Evolutionary conservation across 1,140 invertebrate genomes (phyloP), one percentile per base, ranked within the genome.

Genomic region (Bombus superbus): DNA sequence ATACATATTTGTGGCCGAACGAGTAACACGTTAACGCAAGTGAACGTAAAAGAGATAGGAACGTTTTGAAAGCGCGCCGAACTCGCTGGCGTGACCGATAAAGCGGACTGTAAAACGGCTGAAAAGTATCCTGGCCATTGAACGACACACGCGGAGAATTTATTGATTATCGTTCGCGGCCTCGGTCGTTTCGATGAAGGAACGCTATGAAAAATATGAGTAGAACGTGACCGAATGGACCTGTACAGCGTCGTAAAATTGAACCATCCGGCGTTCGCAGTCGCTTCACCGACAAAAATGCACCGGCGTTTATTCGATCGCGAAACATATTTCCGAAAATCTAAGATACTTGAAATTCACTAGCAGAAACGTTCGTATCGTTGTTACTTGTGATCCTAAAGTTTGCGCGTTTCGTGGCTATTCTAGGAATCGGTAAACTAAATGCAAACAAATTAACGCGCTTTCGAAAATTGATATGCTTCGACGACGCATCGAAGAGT

Each of bases 111-210:
- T 40, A 42, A 77, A 83, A 68, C 35, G 42, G 13, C 2, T 77
- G 81, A 22, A 32, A 77, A 32, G 62, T 83, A 83, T 77, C 76
- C 81, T 66, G 32, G 44, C 44, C 18, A 22, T 22, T 28, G 59
- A 69, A 57, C 72, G 81, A 47, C 73, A 66, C 71, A 32, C 42
- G 35, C 44, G 11, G 35, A 11, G 44, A 83, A 77, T 83, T 83
- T 83, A 83, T 83, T 35, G 81, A 83, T 83, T 75, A 83, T 83
- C 81, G 62, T 35, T 69, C 57, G 47, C 35, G 74, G 53, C 53
- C 28, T n/a, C 62, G n/a, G 44, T 28, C 57, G 62, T 83, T 77
- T 32, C 28, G 38, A 40, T 28, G 62, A 68, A 76, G 44, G 44
- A 77, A 68, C 53, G 10, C 32, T 18, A 6, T 6, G 35, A 68